phyloP scores from a whole-genome alignment of 1,140 invertebrate species.

The Bombus soroeensis region DNA sequence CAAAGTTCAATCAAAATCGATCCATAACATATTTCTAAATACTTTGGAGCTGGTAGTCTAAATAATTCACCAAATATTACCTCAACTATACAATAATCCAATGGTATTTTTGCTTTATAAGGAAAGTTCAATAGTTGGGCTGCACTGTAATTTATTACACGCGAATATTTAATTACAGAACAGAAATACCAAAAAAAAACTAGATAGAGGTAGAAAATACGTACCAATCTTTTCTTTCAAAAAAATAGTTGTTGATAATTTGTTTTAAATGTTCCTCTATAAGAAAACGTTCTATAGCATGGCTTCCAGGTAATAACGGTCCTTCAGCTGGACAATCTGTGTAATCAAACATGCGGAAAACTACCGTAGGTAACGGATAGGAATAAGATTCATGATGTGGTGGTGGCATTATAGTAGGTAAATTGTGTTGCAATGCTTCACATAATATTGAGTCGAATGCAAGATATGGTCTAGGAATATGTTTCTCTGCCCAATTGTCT shows the following conservation, averaged over 20 bases:
- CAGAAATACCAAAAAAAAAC: neutral
- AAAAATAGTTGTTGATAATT: constrained; percentile 94
- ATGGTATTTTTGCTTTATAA: constrained; percentile 96
- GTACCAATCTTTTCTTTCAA: constrained; percentile 97
- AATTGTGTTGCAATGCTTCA: constrained; percentile 97
- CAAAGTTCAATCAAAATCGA: constrained; percentile 98
- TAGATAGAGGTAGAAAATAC: constrained; percentile 49
- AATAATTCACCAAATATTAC: constrained; percentile 98
- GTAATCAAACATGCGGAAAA: constrained; percentile 98
- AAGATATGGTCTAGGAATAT: constrained; percentile 96
- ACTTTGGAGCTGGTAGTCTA: constrained; percentile 93
- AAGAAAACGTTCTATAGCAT: constrained; percentile 98
- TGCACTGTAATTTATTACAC: constrained; percentile 85
- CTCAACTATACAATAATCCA: constrained; percentile 99
- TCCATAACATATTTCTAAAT: constrained; percentile 97
- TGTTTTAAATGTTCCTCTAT: constrained; percentile 98
- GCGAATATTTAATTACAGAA: constrained; percentile 34
- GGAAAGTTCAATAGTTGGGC: constrained; percentile 95
- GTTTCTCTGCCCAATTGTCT: constrained; percentile 98
- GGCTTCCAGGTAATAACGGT: constrained; percentile 94
- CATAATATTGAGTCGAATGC: constrained; percentile 97
- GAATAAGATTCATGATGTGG: constrained; percentile 94
- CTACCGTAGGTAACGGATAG: constrained; percentile 95
- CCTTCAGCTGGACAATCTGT: constrained; percentile 96
- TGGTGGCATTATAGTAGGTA: constrained; percentile 94